These are phyloP conservation scores for Ceramica pisi DNA, from an alignment of 2,888 invertebrate genomes.

Conservation along the genomic window DNA sequence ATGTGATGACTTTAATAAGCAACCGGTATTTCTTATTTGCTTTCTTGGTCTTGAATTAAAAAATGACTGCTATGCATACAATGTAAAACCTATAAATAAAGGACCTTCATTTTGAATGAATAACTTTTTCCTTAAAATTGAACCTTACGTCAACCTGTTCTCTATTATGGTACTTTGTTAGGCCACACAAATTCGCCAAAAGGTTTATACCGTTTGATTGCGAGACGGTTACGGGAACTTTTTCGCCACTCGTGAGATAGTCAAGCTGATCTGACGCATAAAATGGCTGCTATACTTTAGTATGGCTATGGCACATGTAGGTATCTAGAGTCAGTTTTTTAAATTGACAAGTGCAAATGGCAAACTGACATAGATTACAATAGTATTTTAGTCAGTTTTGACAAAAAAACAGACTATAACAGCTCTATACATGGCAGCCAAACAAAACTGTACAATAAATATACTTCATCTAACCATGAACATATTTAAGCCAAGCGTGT, in stretches of 20 bases:
- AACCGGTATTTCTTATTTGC: neutral
- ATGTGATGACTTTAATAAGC: constrained; percentile 4
- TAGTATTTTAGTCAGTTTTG: too few relatives aligned
- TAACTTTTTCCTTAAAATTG: neutral
- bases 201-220: neutral
- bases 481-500: constrained; percentile 44
- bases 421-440: constrained; percentile 4
- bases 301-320: neutral
- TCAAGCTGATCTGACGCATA: neutral
- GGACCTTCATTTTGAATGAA: neutral
- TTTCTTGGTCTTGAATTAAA: neutral
- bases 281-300: neutral
- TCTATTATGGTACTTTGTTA: constrained; percentile 5
- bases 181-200: neutral
- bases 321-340: too few relatives aligned
- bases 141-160: constrained; percentile 1
- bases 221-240: neutral
- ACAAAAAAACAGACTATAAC: too few relatives aligned
- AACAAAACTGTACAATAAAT: constrained; percentile 19
- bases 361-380: too few relatives aligned
- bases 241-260: neutral
- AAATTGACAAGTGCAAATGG: too few relatives aligned
- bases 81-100: neutral
- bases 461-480: constrained; percentile 54
- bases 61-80: neutral